Percentiles rank a stretch among this genome's conserved stretches.
Evolutionary conservation across 2,113 vertebrate genomes (phyloP).

Genomic region (Nannobrachium achirus): DNA sequence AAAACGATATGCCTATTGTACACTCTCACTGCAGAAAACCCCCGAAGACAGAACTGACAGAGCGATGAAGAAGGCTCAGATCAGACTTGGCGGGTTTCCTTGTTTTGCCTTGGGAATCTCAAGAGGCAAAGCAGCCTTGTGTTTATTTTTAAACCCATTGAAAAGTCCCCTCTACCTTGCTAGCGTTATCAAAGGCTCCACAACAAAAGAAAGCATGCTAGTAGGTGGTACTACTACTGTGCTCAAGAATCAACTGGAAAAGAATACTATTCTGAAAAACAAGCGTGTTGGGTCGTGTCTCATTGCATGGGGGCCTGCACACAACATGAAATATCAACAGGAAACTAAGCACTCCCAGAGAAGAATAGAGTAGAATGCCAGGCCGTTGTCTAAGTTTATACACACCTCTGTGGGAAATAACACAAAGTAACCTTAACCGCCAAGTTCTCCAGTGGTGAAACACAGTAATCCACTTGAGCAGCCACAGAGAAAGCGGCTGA

Average conservation of each 20-base stretch:
- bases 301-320: conserved; percentile 33
- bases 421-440: conserved; percentile 37
- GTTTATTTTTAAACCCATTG: conserved; percentile 36
- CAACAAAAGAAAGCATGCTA: conserved; percentile 26
- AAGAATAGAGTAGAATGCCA: conserved; percentile 60
- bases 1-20: conserved; percentile 16
- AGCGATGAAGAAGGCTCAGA: conserved; percentile 20
- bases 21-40: background rate
- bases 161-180: conserved; percentile 18
- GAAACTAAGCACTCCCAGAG: conserved; percentile 46
- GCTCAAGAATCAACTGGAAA: conserved; percentile 6
- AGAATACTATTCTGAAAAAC: conserved; percentile 41
- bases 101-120: conserved; percentile 19
- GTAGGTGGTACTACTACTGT: background rate
- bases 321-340: conserved; percentile 53
- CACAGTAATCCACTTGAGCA: conserved; percentile 37
- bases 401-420: conserved; percentile 33
- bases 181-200: conserved; percentile 6
- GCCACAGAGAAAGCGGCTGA: conserved; percentile 32
- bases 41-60: conserved; percentile 3
- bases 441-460: conserved; percentile 29
- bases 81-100: background rate
- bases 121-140: conserved; percentile 16
- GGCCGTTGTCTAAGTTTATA: background rate
- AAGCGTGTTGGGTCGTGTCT: conserved; percentile 47